Conservation (phyloP, 2,888 invertebrate genomes). For the Leucoptera coffeella region DNA sequence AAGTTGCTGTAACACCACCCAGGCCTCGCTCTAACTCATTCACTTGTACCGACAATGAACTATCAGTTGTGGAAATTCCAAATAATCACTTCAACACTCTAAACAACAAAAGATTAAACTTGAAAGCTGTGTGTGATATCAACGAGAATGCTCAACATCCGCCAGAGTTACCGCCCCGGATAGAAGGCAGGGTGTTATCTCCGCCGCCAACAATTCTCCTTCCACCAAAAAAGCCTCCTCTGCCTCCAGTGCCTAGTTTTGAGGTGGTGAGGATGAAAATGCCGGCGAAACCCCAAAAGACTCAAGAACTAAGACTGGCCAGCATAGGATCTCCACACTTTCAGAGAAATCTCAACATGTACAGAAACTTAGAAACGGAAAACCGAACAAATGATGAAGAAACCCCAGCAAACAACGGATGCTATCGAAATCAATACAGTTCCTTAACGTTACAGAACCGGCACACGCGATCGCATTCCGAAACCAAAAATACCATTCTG, state of each 20-base stretch:
- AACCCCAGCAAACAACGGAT: conserved; percentile 5
- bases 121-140: conserved; percentile 37
- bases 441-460: conserved; percentile 37
- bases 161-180: conserved; percentile 48
- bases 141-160: conserved; percentile 31
- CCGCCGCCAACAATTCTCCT: conserved; percentile 49
- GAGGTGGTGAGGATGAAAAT: conserved; percentile 55
- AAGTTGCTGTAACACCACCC: conserved; percentile 42
- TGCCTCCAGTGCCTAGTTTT: conserved; percentile 63
- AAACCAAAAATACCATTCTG: conserved; percentile 38
- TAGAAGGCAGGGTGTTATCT: conserved; percentile 25
- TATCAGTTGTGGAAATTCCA: conserved; percentile 33
- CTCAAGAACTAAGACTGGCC: conserved; percentile 46
- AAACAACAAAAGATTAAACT: conserved; percentile 36
- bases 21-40: conserved; percentile 55
- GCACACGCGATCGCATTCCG: conserved; percentile 39
- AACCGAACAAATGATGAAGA: conserved; percentile 30
- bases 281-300: conserved; percentile 31
- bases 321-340: conserved; percentile 60
- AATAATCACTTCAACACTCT: conserved; percentile 38
- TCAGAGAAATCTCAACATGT: conserved; percentile 52
- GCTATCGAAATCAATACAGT: conserved; percentile 19
- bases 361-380: conserved; percentile 52
- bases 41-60: conserved; percentile 34
- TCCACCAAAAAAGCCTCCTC: conserved; percentile 66